These are phyloP conservation scores for Apodemia zela DNA, from an alignment of 2,888 invertebrate genomes.

Conservation along the genomic window DNA sequence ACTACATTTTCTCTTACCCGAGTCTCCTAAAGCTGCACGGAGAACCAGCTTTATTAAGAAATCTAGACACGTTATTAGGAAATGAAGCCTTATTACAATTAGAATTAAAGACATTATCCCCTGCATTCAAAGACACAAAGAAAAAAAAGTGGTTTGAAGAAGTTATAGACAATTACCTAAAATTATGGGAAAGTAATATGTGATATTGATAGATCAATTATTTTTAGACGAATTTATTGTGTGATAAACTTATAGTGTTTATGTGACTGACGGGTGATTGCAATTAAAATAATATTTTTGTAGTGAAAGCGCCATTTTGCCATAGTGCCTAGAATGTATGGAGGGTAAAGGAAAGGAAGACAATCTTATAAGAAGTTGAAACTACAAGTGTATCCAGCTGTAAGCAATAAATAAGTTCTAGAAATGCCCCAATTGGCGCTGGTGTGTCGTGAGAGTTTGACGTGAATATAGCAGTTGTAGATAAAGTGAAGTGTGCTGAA, in stretches of 20 bases:
- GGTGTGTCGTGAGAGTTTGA: too few species aligned
- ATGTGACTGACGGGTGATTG: slow-evolving; percentile 10
- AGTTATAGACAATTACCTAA: slow-evolving; percentile 93
- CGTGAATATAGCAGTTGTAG: too few species aligned
- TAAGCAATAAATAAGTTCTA: too few species aligned
- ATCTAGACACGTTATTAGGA: slow-evolving; percentile 85
- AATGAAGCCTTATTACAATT: slow-evolving; percentile 92
- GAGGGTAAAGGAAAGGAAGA: neutral
- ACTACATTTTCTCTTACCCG: slow-evolving; percentile 90
- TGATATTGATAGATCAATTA: slow-evolving; percentile 57
- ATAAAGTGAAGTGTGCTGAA: too few species aligned
- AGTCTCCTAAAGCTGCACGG: slow-evolving; percentile 90
- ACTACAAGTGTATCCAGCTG: too few species aligned
- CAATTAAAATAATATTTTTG: neutral
- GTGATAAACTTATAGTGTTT: slow-evolving; percentile 15
- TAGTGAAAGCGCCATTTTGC: slow-evolving; percentile 8
- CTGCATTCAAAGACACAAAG: slow-evolving; percentile 87
- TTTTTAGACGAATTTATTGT: slow-evolving; percentile 27
- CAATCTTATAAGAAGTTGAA: too few species aligned
- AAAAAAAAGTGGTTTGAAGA: slow-evolving; percentile 92
- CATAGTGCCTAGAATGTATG: neutral
- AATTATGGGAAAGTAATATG: slow-evolving; percentile 94
- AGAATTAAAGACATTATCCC: slow-evolving; percentile 88
- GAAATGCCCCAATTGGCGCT: too few species aligned
- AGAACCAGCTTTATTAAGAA: slow-evolving; percentile 85